Evolutionary conservation across 1,140 invertebrate genomes (phyloP), one percentile per base, ranked within the genome.

Genomic region (Lethrus apterus): DNA sequence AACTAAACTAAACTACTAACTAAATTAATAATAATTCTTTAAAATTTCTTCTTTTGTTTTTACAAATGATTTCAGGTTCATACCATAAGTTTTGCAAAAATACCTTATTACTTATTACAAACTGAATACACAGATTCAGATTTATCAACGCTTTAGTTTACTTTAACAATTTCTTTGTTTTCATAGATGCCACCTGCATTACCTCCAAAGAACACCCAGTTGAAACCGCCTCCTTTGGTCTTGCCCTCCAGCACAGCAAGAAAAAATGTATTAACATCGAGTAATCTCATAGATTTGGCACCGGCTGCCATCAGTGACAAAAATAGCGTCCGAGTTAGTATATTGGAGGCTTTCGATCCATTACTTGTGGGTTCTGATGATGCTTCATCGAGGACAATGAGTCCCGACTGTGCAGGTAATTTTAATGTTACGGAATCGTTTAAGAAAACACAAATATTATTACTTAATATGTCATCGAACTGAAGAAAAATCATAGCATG

Each of bases 291-390:
- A 44, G 72, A 75, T 59, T 59, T 70, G 57, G 69, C 59, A 60
- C 64, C 56, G 42, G 69, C 52, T 60, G 67, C 59, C 68, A 65
- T 55, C 62, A 69, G 54, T 56, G 65, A 51, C 45, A 63, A 72
- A 40, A 74, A 75, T 64, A 75, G 76, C 58, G 78, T 81, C 50
- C 73, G 83, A 64, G 83, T 84, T 46, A 86, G 84, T 66, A 83
- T 90, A 49, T 66, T 90, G 55, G 85, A 89, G 67, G 84, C 83
- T 42, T 89, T 89, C 67, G 85, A 89, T 75, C 86, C 85, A 48
- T 71, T 91, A 63, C 71, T 86, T 50, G 74, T 70, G 83, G 57
- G 74, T 63, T 72, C 65, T 57, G 67, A 72, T 36, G 60, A 62
- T 46, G 51, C 48, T 26, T 44, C 52, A 23, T 45, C 52, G 3